These are phyloP conservation scores for Oryzias curvinotus DNA, from an alignment of 2,113 vertebrate species.

Conservation along the genomic window DNA sequence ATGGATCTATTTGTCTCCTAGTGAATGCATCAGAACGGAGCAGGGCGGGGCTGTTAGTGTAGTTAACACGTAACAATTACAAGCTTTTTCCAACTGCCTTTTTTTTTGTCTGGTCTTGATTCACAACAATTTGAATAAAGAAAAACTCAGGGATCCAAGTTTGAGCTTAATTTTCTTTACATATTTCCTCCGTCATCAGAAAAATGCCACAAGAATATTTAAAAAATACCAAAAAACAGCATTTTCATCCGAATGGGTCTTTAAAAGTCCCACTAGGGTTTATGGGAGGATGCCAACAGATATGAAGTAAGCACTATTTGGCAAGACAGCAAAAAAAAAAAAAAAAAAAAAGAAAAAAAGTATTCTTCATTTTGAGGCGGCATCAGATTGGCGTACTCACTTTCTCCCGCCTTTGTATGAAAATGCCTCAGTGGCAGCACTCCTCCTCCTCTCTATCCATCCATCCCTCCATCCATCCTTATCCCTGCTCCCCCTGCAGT, in stretches of 20 bases:
- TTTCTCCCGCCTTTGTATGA: constrained; percentile 65
- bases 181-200: too few relatives aligned
- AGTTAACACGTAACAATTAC: too few relatives aligned
- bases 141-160: too few relatives aligned
- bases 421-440: constrained; percentile 65
- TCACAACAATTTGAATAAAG: too few relatives aligned
- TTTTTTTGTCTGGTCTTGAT: too few relatives aligned
- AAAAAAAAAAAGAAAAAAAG: constrained; percentile 41
- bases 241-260: not conserved
- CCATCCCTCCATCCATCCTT: constrained; percentile 33
- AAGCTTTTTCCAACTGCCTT: too few relatives aligned
- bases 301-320: constrained; percentile 40
- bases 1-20: too few relatives aligned
- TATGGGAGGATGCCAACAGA: constrained; percentile 18
- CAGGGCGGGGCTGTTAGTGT: too few relatives aligned
- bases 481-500: constrained; percentile 49
- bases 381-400: constrained; percentile 69
- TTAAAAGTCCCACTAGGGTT: constrained; percentile 17
- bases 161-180: too few relatives aligned
- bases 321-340: constrained; percentile 45
- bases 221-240: not conserved
- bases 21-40: too few relatives aligned
- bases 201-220: not conserved
- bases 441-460: constrained; percentile 19
- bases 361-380: constrained; percentile 58